Base-by-base conservation (phyloP, 2,113 vertebrate species). In the Leucopternis melanops region DNA sequence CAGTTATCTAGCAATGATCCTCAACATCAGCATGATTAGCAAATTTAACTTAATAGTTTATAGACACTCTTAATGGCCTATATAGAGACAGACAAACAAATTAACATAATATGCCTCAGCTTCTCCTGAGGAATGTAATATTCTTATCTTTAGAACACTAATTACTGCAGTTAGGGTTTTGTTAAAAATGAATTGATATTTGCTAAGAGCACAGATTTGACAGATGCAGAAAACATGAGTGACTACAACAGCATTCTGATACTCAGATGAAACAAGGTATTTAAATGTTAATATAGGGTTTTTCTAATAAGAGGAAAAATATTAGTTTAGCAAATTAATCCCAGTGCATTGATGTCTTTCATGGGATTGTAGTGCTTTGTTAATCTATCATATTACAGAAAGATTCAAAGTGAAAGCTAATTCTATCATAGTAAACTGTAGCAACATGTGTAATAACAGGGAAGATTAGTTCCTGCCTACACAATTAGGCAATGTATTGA, bases 81-180 rank as follows among this genome's bases (percentile, higher is more conserved):
- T 58, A 57, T 62, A 85, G 63, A 90, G 52, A 80, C n/a, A 91
- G 62, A 88, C 36, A 91, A 95, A 90, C 49, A 97, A 92, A 90
- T 84, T 79, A 91, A 58, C 55, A 95, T 83, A 90, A 54, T 82
- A 87, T 85, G 52, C 44, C 59, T 94, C 34, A 34, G 66, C 42
- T 83, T 95, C 86, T 90, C 58, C 57, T 61, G 57, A 91, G 95
- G 54, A 86, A 79, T 74, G 32, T 54, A 61, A 91, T 73, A 25
- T 59, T 65, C 71, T 97, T 95, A 92, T 96, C 77, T 96, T 94
- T 77, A 86, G 40, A 80, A 83, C 26, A 49, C 34, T 96, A 96
- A 94, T 85, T 94, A 89, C 72, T 82, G 34, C 36, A 81, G 63
- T 95, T 94, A 84, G 20, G 74, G 66, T 92, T 98, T 91, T 94